Evolutionary conservation across 2,797 vertebrate genomes (phyloP).

Genomic region (Lithobates sylvaticus): DNA sequence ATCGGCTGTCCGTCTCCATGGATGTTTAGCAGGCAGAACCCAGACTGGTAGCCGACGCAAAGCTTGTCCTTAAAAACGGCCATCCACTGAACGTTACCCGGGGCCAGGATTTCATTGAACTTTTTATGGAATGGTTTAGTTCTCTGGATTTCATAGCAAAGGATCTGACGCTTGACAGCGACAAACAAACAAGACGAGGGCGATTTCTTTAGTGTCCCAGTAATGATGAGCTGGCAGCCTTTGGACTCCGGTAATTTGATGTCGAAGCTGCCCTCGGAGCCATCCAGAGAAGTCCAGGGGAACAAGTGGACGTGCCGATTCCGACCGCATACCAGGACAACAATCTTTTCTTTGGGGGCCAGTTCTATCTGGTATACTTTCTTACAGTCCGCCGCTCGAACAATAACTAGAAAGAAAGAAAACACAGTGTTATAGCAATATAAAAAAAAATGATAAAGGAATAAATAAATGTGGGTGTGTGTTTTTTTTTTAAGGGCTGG

Average conservation of each 20-base stretch:
- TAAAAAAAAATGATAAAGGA: too few species aligned
- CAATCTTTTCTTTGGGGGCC: conserved; percentile 88
- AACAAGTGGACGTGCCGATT: conserved; percentile 92
- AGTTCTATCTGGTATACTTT: conserved; percentile 93
- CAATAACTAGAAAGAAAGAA: conserved; percentile 83
- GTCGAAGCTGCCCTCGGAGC: conserved; percentile 85
- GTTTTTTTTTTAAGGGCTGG: too few species aligned
- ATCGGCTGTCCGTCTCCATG: conserved; percentile 92
- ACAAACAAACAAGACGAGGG: conserved; percentile 87
- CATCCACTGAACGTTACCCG: conserved; percentile 91
- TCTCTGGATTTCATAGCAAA: conserved; percentile 91
- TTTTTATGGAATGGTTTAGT: conserved; percentile 87
- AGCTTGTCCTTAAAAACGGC: conserved; percentile 88
- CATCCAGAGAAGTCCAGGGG: conserved; percentile 89
- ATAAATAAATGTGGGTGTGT: too few species aligned
- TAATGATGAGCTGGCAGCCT: conserved; percentile 90
- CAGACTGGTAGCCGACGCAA: conserved; percentile 93
- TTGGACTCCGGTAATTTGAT: conserved; percentile 92
- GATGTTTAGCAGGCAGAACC: conserved; percentile 91
- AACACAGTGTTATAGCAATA: background rate
- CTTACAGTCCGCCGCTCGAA: conserved; percentile 93
- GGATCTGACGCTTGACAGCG: conserved; percentile 88
- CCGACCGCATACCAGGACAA: conserved; percentile 89
- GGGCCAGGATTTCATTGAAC: conserved; percentile 89
- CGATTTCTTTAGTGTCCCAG: conserved; percentile 80